These are phyloP conservation scores for Cynaeus angustus DNA, from an alignment of 2,888 invertebrate species.

Conservation along the genomic window DNA sequence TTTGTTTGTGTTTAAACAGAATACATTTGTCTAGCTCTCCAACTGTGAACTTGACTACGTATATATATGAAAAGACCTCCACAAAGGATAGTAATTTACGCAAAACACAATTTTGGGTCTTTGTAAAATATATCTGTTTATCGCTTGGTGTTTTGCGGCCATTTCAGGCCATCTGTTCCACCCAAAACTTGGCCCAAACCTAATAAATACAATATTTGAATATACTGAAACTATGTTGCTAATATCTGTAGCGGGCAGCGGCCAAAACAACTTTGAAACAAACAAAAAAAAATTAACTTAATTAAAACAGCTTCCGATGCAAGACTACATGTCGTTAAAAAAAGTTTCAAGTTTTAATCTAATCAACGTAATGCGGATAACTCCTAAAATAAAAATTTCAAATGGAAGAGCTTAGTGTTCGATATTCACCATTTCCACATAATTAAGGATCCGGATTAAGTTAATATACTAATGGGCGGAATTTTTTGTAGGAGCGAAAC, in stretches of 20 bases:
- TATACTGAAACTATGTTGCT: background rate
- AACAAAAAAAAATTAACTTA: background rate
- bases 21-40: constrained; percentile 12
- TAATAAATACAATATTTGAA: constrained; percentile 18
- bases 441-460: constrained; percentile 1
- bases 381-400: background rate
- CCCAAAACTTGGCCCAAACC: constrained; percentile 15
- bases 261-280: background rate
- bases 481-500: constrained; percentile 12
- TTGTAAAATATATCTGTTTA: constrained; percentile 39
- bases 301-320: background rate
- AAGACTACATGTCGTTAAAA: no score
- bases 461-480: background rate
- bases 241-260: background rate
- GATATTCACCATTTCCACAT: constrained; percentile 4
- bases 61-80: constrained; percentile 10
- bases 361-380: constrained; percentile 4
- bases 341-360: background rate
- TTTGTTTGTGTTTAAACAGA: constrained; percentile 18
- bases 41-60: constrained; percentile 17
- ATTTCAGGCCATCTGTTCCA: constrained; percentile 4
- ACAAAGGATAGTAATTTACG: constrained; percentile 31
- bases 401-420: constrained; percentile 1
- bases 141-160: constrained; percentile 27
- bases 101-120: constrained; percentile 34